phyloP scores from a whole-genome alignment of 1,140 invertebrate genomes.

The Chelonus insularis region DNA sequence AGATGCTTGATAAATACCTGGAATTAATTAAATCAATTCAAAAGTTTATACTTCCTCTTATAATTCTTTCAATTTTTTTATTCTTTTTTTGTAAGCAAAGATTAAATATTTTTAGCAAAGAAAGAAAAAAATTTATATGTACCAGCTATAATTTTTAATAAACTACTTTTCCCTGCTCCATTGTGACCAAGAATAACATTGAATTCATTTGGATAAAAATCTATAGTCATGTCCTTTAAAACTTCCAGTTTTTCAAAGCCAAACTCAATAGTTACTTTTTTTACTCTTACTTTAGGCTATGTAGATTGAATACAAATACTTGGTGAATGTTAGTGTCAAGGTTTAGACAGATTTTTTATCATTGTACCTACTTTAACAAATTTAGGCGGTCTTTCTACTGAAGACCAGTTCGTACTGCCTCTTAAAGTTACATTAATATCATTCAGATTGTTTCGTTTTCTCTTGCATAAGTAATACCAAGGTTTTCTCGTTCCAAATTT shows the following conservation, averaged over 20 bases:
- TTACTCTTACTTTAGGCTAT: constrained; percentile 31
- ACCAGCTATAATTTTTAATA: constrained; percentile 67
- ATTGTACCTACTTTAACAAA: constrained; percentile 32
- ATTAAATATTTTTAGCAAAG: too few species aligned
- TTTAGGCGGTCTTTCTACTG: constrained; percentile 31
- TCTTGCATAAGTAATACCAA: constrained; percentile 34
- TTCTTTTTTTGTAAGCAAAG: background rate
- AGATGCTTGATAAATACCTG: constrained; percentile 66
- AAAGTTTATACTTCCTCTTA: background rate
- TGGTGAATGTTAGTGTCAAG: too few species aligned
- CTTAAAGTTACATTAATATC: constrained; percentile 19
- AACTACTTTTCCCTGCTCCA: constrained; percentile 59
- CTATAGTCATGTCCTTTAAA: constrained; percentile 71
- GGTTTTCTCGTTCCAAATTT: constrained; percentile 33
- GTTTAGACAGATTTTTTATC: too few species aligned
- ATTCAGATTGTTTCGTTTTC: constrained; percentile 9
- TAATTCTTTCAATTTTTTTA: too few species aligned
- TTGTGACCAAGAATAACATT: constrained; percentile 78
- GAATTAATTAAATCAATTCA: background rate
- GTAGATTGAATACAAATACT: background rate
- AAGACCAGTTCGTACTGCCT: constrained; percentile 37
- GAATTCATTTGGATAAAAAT: constrained; percentile 71
- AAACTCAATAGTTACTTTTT: constrained; percentile 32
- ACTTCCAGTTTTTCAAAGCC: constrained; percentile 52
- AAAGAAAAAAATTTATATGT: constrained; percentile 3